Base-by-base conservation (phyloP, 2,888 invertebrate genomes). In the Theodoxus fluviatilis region DNA sequence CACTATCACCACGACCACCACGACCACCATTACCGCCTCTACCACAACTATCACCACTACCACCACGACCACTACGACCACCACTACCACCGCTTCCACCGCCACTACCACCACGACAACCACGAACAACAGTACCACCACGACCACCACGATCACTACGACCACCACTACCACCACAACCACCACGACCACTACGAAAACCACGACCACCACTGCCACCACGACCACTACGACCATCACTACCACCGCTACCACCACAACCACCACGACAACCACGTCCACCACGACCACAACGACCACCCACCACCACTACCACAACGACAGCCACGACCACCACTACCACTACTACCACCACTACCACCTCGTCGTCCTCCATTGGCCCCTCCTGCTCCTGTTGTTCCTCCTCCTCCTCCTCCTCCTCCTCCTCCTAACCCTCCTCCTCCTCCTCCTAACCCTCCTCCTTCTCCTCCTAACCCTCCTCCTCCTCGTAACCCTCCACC, bases 311-410 rank as follows among this genome's bases (percentile, higher is more conserved):
- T 22, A 18, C 15, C 22, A 22, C 55, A 18, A 12, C 55, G 7
- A 18, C 55, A 18, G 7, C 15, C 22, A 55, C 55, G 12, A 55
- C 12, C 15, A 55, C 22, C 15, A 18, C 22, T 63, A 63, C 63
- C 37, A 63, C 63, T 63, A 63, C 63, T 63, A 63, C 63, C 37
- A 63, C 63, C 37, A 63, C 63, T 63, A 63, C 63, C 37, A 63
- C 63, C n/a, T n/a, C n/a, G n/a, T n/a, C n/a, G n/a, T n/a, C n/a
- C n/a, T n/a, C n/a, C n/a, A n/a, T n/a, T n/a, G n/a, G n/a, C n/a
- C n/a, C n/a, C n/a, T n/a, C n/a, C n/a, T n/a, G n/a, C n/a, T n/a
- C n/a, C n/a, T n/a, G n/a, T n/a, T n/a, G n/a, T n/a, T n/a, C n/a
- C n/a, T n/a, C n/a, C n/a, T n/a, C n/a, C n/a, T n/a, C n/a, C n/a